Evolutionary conservation across 1,140 invertebrate genomes (phyloP).

Genomic region (Musca vetustissima): DNA sequence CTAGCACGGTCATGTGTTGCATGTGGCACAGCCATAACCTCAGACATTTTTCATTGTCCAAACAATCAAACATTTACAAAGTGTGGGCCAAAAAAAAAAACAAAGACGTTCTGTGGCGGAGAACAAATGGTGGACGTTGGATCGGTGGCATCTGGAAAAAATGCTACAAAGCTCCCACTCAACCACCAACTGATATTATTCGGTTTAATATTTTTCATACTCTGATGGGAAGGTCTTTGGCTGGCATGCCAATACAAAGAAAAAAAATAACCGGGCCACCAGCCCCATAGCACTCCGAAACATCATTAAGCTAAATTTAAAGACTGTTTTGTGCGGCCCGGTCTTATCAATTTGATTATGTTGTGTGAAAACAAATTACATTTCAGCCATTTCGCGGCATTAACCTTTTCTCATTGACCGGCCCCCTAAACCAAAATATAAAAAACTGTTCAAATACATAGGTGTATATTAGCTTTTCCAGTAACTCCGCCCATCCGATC

Average conservation of each 20-base stretch:
- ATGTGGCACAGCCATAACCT: conserved; percentile 20
- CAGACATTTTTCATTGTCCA: conserved; percentile 24
- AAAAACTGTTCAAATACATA: neutral
- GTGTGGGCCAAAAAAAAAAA: too few species aligned
- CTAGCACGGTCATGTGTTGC: conserved; percentile 6
- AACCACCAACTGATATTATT: too few species aligned
- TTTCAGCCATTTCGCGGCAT: conserved; percentile 40
- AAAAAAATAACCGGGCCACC: too few species aligned
- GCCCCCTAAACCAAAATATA: neutral
- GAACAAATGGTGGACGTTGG: too few species aligned
- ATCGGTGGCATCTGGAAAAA: too few species aligned
- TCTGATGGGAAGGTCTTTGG: too few species aligned
- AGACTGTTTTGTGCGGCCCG: conserved; percentile 53
- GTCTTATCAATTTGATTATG: conserved; percentile 56
- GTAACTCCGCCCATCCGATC: neutral
- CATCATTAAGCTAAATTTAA: conserved; percentile 57
- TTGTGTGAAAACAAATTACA: conserved; percentile 57
- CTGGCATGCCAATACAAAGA: too few species aligned
- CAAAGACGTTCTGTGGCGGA: too few species aligned
- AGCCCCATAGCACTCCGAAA: conserved; percentile 46
- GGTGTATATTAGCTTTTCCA: neutral
- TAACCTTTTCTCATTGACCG: conserved; percentile 27
- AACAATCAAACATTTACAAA: conserved; percentile 23
- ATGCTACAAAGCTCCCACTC: too few species aligned
- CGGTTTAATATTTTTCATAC: too few species aligned